These are phyloP conservation scores for Cryptotis parvus DNA, from an alignment of 2,113 vertebrate species.

Conservation along the genomic window DNA sequence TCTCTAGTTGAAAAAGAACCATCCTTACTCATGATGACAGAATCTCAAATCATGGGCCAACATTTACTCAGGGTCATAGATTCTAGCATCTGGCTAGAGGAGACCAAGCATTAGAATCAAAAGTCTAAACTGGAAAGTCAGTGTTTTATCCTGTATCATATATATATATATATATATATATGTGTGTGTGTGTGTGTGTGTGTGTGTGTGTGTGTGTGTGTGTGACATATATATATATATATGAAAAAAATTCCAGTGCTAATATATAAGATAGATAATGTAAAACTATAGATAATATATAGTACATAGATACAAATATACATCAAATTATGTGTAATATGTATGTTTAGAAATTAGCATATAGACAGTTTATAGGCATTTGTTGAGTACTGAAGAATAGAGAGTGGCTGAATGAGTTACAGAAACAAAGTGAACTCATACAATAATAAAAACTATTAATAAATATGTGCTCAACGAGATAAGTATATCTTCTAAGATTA, in stretches of 20 bases:
- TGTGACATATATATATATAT: no score
- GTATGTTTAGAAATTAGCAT: background rate
- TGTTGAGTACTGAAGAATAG: background rate
- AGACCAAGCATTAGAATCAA: background rate
- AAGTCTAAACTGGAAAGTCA: background rate
- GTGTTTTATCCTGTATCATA: background rate
- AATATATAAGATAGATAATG: no score
- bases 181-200: no score
- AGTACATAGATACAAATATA: no score
- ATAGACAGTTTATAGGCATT: background rate
- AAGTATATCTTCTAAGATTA: background rate
- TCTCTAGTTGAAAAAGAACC: background rate
- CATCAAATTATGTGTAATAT: no score
- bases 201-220: no score
- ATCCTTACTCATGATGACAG: background rate
- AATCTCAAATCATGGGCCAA: background rate
- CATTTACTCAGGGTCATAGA: background rate
- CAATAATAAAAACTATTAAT: background rate
- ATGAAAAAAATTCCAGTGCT: no score
- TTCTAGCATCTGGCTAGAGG: background rate
- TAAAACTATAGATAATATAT: no score
- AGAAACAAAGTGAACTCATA: constrained; percentile 26
- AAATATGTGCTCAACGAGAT: background rate
- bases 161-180: no score
- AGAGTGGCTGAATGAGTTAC: background rate